Evolutionary conservation across 2,797 vertebrate genomes (phyloP).

Genomic region (Enteromius mattozi): DNA sequence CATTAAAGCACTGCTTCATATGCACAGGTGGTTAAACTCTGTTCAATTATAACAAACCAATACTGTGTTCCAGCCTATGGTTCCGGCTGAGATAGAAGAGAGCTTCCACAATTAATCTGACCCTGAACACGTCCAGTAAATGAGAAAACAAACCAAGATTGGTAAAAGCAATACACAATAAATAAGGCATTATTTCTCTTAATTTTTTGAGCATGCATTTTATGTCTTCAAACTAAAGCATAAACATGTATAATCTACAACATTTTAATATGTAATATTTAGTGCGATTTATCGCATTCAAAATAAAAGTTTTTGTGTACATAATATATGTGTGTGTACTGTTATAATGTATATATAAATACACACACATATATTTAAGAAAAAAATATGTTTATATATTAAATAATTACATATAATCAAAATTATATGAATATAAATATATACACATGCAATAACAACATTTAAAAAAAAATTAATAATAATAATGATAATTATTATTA

Average conservation of each 20-base stretch:
- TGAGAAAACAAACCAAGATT: background rate
- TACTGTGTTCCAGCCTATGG: background rate
- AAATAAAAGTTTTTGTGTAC: no score
- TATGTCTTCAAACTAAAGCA: background rate
- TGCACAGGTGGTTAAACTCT: conserved; percentile 15
- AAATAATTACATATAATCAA: no score
- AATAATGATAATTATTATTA: background rate
- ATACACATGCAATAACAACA: no score
- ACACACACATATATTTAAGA: no score
- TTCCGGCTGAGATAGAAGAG: background rate
- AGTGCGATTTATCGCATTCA: no score
- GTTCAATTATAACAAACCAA: conserved; percentile 24
- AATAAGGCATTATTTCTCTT: background rate
- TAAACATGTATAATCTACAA: background rate
- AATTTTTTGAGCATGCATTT: background rate
- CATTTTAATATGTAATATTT: no score
- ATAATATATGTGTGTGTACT: no score
- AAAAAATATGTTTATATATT: background rate
- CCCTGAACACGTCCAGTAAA: background rate
- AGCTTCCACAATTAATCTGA: conserved; percentile 8
- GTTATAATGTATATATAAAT: no score
- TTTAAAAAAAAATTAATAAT: no score
- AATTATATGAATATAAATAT: no score
- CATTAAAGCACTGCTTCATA: conserved; percentile 5
- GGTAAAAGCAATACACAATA: conserved; percentile 2